phyloP scores from a whole-genome alignment of 2,113 vertebrate species.

The Coturnix japonica region DNA sequence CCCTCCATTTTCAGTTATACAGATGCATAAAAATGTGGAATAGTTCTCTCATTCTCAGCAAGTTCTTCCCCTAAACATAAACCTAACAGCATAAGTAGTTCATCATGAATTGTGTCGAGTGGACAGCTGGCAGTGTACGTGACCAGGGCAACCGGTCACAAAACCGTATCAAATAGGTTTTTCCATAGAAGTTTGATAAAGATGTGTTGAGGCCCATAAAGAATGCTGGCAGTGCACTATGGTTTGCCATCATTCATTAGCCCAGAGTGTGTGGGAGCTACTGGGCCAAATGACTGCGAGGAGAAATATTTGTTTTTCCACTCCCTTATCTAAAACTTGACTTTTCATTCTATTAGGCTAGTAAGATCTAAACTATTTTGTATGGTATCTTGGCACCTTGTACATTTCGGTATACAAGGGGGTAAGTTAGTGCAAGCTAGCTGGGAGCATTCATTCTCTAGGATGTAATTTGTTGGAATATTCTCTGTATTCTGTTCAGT shows the following conservation, averaged over 20 bases:
- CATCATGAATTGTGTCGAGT: neutral
- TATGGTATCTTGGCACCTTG: neutral
- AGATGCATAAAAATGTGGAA: neutral
- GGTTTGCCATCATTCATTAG: neutral
- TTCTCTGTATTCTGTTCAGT: neutral
- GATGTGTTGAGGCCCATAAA: neutral
- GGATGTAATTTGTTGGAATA: neutral
- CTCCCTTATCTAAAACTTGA: neutral
- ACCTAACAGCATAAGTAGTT: neutral
- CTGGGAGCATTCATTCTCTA: neutral
- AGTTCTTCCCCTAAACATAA: neutral
- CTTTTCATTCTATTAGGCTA: neutral
- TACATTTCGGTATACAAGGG: neutral
- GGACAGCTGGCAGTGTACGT: neutral
- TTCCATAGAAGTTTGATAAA: neutral
- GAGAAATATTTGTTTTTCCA: neutral
- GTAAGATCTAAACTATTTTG: neutral
- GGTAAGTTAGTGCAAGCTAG: neutral
- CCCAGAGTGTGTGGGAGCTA: accelerated
- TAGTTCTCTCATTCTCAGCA: neutral
- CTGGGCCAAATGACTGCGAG: neutral
- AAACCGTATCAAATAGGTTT: neutral
- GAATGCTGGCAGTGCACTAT: neutral
- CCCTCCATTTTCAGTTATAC: neutral
- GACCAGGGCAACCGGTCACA: neutral